These are phyloP conservation scores for Drosophila ezoana DNA, from an alignment of 2,888 invertebrate genomes.

Conservation along the genomic window DNA sequence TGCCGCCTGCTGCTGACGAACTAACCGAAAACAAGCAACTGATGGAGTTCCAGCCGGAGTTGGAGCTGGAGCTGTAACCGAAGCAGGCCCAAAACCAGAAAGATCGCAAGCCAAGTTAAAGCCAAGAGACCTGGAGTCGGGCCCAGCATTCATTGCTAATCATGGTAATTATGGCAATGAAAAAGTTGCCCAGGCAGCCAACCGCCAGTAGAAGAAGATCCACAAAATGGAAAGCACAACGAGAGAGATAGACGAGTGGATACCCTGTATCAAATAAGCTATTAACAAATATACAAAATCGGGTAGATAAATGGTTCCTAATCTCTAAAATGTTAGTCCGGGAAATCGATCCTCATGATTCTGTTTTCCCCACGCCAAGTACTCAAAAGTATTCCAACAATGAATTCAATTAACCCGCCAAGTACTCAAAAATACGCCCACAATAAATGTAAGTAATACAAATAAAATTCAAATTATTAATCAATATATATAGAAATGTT, in stretches of 20 bases:
- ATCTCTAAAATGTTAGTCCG: too few relatives aligned
- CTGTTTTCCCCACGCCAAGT: too few relatives aligned
- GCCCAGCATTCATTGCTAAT: slow-evolving; percentile 74
- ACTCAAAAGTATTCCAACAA: too few relatives aligned
- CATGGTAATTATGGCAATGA: slow-evolving; percentile 82
- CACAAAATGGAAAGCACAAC: background rate
- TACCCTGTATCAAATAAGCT: slow-evolving; percentile 11
- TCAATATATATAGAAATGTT: too few relatives aligned
- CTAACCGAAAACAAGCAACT: slow-evolving; percentile 48
- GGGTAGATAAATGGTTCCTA: too few relatives aligned
- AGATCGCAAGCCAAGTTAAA: slow-evolving; percentile 49
- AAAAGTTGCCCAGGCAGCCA: slow-evolving; percentile 66
- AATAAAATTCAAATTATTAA: too few relatives aligned
- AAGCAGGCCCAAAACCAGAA: slow-evolving; percentile 37
- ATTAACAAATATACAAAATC: too few relatives aligned
- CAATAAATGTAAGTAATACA: too few relatives aligned
- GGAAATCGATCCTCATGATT: too few relatives aligned
- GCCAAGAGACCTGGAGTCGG: slow-evolving; percentile 23
- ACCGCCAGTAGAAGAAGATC: slow-evolving; percentile 26
- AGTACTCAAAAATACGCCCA: too few relatives aligned
- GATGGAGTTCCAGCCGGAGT: slow-evolving; percentile 15
- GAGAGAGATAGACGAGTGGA: background rate
- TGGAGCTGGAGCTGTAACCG: slow-evolving; percentile 1
- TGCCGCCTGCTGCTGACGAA: slow-evolving; percentile 71
- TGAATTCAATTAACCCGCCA: too few relatives aligned